Evolutionary conservation across 2,113 vertebrate species (phyloP), one percentile per base, ranked within the genome.

Genomic region (Lontra canadensis): DNA sequence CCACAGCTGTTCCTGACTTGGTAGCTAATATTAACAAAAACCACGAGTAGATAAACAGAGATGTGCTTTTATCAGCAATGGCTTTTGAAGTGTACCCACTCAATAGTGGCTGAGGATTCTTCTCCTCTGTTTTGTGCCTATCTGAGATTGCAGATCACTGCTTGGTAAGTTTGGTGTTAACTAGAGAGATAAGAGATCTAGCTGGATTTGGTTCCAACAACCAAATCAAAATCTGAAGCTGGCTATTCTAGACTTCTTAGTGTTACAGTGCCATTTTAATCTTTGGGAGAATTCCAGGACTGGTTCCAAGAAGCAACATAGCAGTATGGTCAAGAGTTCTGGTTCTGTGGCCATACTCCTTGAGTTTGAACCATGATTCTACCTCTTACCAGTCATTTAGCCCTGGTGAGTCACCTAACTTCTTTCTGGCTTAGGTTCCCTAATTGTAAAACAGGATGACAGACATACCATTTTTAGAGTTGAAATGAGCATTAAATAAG

Each of bases 111-210:
- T n/a, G 25, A 93, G 42, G 34, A 34, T 79, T 73, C 26, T 82
- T 14, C 74, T 96, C 25, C 10, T 36, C 31, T 81, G 5, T 3
- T 67, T 52, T 84, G 59, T n/a, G 29, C 42, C 61, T 90, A 11
- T 34, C 18, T 73, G 69, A 90, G 61, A 78, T 14, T 47, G 18
- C 55, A 20, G 31, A 55, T 74, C 7, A 8, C 74, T 61, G 12
- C 91, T 78, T 82, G 92, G 90, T 86, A 78, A 82, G 47, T 67
- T 88, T 91, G 26, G 29, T 36, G 17, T 76, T 93, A 96, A 36
- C 26, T 11, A 52, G 31, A 80, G 31, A 88, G 36, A 73, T 78
- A 20, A 84, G 39, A 88, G 42, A 76, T 57, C 15, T 36, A 61
- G 15, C 12, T 31, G n/a, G 14, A 80, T 80, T 5, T 57, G 26